phyloP scores from a whole-genome alignment of 2,113 vertebrate species.

The Rhinoptilus africanus region DNA sequence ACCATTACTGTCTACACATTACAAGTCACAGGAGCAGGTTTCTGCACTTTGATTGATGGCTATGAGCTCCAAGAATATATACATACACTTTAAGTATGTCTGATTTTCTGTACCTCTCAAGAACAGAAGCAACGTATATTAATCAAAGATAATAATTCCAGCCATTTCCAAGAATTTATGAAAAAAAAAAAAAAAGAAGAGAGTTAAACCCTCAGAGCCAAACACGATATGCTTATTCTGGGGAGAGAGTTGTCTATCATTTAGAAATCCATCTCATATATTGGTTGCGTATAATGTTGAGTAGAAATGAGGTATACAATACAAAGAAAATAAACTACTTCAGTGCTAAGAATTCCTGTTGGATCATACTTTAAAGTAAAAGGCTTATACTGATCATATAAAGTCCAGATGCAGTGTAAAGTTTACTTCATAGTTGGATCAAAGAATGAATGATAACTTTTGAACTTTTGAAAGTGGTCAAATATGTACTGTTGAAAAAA shows the following conservation, averaged over 20 bases:
- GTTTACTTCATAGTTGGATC: background rate
- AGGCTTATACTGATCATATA: background rate
- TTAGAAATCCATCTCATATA: background rate
- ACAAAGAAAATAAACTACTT: background rate
- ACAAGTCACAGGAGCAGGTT: constrained; percentile 38
- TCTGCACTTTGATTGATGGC: constrained; percentile 30
- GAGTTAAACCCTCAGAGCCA: background rate
- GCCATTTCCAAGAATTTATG: background rate
- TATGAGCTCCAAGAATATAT: background rate
- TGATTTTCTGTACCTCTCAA: constrained; percentile 20
- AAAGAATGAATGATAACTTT: background rate
- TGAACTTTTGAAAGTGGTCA: background rate
- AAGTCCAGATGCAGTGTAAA: background rate
- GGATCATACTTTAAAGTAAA: background rate
- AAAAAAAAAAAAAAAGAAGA: background rate
- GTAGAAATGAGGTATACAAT: background rate
- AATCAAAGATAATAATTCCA: constrained; percentile 11
- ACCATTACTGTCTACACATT: constrained; percentile 17
- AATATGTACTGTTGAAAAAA: background rate
- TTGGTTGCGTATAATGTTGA: background rate
- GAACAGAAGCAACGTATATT: constrained; percentile 7
- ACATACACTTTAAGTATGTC: background rate
- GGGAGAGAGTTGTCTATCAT: background rate
- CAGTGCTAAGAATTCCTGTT: background rate
- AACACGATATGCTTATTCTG: background rate